Conservation (phyloP, 1,140 invertebrate species). For the Eubasilissa regina region DNA sequence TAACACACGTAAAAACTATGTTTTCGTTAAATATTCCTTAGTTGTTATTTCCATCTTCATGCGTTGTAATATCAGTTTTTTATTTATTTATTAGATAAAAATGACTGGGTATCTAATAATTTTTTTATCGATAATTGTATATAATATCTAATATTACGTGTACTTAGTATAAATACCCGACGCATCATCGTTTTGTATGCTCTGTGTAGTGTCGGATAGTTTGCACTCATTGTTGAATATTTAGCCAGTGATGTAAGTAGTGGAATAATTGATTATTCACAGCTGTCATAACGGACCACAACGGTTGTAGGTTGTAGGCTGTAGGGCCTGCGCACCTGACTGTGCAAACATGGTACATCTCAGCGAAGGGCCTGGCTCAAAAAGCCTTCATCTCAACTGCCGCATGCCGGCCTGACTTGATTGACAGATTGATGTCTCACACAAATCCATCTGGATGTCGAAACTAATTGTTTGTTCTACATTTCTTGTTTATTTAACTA, state of each 20-base stretch:
- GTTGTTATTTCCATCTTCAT: no score
- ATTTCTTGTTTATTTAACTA: background rate
- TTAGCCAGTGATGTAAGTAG: slow-evolving; percentile 7
- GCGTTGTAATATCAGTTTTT: no score
- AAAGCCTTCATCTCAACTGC: background rate
- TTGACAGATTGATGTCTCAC: slow-evolving; percentile 23
- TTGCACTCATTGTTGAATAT: slow-evolving; percentile 3
- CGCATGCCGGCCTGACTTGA: background rate
- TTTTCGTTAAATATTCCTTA: no score
- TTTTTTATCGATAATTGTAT: no score
- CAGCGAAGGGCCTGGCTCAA: background rate
- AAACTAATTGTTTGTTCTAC: slow-evolving; percentile 1
- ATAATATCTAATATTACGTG: no score
- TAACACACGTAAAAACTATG: no score
- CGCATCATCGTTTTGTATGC: background rate
- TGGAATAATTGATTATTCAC: slow-evolving; percentile 19
- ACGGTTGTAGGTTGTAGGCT: background rate
- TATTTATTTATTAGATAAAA: no score
- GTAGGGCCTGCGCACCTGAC: background rate
- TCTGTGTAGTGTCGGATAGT: background rate
- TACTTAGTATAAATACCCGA: no score
- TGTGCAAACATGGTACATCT: background rate
- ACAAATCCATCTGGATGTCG: background rate
- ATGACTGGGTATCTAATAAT: no score
- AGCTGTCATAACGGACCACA: slow-evolving; percentile 18